Base-by-base conservation (phyloP, 2,888 invertebrate species). In the Crepidodera aurea region DNA sequence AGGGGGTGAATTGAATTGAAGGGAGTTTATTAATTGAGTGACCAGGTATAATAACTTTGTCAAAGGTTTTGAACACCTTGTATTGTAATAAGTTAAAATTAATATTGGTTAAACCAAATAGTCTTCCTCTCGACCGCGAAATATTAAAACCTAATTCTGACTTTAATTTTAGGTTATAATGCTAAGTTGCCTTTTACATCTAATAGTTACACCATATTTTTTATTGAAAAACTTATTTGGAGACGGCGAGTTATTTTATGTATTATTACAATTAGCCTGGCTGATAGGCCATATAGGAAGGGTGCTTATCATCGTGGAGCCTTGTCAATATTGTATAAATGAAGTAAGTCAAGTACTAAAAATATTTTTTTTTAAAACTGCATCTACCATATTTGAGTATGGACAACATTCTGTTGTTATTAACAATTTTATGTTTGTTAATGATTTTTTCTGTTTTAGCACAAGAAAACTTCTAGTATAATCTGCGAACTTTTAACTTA, bases 111-210 rank as follows among this genome's bases (percentile, higher is more conserved):
- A n/a, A n/a, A n/a, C n/a, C n/a, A n/a, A n/a, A n/a, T n/a, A n/a
- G n/a, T n/a, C n/a, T n/a, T n/a, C n/a, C n/a, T n/a, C n/a, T n/a
- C n/a, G n/a, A n/a, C n/a, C n/a, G n/a, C n/a, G n/a, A n/a, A n/a
- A n/a, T n/a, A n/a, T n/a, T n/a, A n/a, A n/a, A n/a, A n/a, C n/a
- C n/a, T n/a, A n/a, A n/a, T n/a, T n/a, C n/a, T n/a, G n/a, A n/a
- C n/a, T n/a, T n/a, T n/a, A n/a, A 22, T 0, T 70, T 85, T 34
- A 73, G 73, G 22, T 71, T 2, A 58, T 72, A 10, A 67, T 69
- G 55, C 56, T 71, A 25, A 72, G 72, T 48, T 72, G 70, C 29
- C 64, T 73, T 13, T 60, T 71, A 1, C 71, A 73, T 46, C 50
- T 73, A 12, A 69, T 72, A 10, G 67, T 70, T 5, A 72, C 73